phyloP scores from a whole-genome alignment of 92 coral and sea anemone genomes.

The Meandrina meandrites region DNA sequence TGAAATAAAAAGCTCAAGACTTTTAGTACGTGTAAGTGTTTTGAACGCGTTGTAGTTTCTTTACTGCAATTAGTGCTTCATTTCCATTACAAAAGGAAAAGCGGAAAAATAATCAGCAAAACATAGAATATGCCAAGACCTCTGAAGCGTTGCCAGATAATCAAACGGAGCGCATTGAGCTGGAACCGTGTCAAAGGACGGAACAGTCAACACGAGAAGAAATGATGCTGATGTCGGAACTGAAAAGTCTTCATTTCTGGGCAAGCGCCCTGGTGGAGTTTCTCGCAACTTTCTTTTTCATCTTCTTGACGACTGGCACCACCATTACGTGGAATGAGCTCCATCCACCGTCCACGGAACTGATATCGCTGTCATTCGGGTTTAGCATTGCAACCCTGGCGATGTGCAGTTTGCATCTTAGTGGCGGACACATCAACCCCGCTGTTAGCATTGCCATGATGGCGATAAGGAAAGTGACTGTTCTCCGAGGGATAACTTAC shows the following conservation, averaged over 20 bases:
- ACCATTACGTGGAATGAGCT: constrained; percentile 73
- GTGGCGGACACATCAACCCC: constrained; percentile 95
- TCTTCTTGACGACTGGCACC: constrained; percentile 88
- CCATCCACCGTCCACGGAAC: constrained; percentile 79
- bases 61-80: constrained; percentile 15
- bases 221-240: constrained; percentile 44
- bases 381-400: constrained; percentile 84
- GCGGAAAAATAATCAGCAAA: not conserved
- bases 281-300: constrained; percentile 84
- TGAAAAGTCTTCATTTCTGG: constrained; percentile 76
- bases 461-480: constrained; percentile 72
- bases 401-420: constrained; percentile 80
- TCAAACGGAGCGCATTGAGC: constrained; percentile 10
- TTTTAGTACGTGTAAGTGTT: not conserved
- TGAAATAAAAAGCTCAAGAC: not conserved
- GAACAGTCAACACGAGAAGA: not conserved
- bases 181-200: not conserved
- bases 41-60: not conserved
- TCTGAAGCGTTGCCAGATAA: constrained; percentile 18
- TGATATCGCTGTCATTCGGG: constrained; percentile 86
- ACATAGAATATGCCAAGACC: constrained; percentile 7
- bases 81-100: constrained; percentile 33
- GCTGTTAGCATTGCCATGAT: constrained; percentile 89
- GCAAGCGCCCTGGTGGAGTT: constrained; percentile 76
- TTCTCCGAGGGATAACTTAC: constrained; percentile 73